These are phyloP conservation scores for Drosophila fuyamai DNA, from an alignment of 1,140 invertebrate species.

Conservation along the genomic window DNA sequence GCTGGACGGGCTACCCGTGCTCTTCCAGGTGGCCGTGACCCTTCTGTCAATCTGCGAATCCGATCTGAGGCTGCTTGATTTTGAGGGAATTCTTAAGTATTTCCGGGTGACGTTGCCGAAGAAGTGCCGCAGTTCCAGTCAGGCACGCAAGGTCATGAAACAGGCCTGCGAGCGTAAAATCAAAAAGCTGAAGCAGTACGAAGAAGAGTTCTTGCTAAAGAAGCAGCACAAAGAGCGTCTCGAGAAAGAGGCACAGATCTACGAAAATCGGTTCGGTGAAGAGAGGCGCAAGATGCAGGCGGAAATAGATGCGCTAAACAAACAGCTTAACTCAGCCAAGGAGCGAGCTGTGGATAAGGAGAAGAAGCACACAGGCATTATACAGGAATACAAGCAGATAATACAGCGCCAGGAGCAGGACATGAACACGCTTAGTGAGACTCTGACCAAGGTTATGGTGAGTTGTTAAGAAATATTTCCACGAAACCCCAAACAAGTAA, in stretches of 20 bases:
- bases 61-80: constrained; percentile 97
- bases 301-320: constrained; percentile 92
- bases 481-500: background rate
- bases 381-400: constrained; percentile 97
- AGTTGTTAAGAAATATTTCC: constrained; percentile 38
- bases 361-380: constrained; percentile 90
- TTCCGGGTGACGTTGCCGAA: constrained; percentile 98
- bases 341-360: constrained; percentile 90
- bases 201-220: constrained; percentile 94
- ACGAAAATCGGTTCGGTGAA: constrained; percentile 88
- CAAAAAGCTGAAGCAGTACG: constrained; percentile 98
- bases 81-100: constrained; percentile 97
- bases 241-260: constrained; percentile 87
- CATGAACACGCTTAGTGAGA: constrained; percentile 88
- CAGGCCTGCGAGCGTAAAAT: constrained; percentile 96
- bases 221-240: constrained; percentile 93
- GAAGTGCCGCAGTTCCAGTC: constrained; percentile 96
- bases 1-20: constrained; percentile 95
- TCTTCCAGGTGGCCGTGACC: constrained; percentile 98
- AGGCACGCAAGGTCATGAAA: constrained; percentile 94
- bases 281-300: constrained; percentile 92
- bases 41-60: constrained; percentile 96
- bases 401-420: constrained; percentile 95
- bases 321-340: constrained; percentile 91
- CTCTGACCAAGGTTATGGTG: constrained; percentile 87